These are phyloP conservation scores for Drosophila prostipennis DNA, from an alignment of 2,888 invertebrate species.

Conservation along the genomic window DNA sequence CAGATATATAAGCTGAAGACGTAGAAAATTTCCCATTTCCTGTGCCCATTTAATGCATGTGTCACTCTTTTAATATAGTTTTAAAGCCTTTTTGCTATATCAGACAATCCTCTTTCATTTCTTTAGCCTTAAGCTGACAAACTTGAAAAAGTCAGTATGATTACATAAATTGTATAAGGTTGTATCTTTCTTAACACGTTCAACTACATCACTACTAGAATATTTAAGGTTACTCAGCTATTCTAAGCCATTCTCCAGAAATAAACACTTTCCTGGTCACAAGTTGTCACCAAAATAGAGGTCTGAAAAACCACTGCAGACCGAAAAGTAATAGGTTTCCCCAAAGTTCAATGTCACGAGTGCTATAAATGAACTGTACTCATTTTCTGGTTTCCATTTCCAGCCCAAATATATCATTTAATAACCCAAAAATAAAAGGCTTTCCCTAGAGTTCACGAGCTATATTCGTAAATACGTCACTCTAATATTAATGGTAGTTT, in stretches of 20 bases:
- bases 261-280: neutral
- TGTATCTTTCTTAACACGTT: no score
- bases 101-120: no score
- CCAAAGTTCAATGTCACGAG: conserved; percentile 14
- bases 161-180: no score
- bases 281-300: neutral
- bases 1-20: neutral
- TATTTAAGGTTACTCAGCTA: no score
- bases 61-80: neutral
- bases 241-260: neutral
- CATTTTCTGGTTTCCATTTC: neutral
- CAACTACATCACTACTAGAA: no score
- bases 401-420: neutral
- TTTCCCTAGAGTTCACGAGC: neutral
- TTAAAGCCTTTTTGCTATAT: no score
- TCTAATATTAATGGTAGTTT: conserved; percentile 53
- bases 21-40: neutral
- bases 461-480: conserved; percentile 44
- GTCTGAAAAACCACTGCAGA: no score
- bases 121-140: no score
- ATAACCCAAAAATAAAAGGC: neutral
- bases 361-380: neutral
- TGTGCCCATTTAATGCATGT: no score
- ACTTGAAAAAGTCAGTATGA: no score
- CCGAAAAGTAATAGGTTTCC: neutral